Evolutionary conservation across 2,888 invertebrate species (phyloP), one percentile per base, ranked within the genome.

Genomic region (Lepidonotus clava): DNA sequence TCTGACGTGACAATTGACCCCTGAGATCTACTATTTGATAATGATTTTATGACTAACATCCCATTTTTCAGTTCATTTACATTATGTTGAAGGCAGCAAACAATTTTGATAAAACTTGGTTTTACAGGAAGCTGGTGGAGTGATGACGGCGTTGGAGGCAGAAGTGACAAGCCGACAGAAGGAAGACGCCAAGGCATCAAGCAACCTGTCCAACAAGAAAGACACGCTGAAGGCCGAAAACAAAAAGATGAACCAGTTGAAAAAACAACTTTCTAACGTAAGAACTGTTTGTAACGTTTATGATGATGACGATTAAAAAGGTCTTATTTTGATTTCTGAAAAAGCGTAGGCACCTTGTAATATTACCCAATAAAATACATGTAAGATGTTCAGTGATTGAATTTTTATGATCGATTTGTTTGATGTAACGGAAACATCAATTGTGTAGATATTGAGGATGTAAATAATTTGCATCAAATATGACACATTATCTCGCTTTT

Each of bases 171-270:
- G 94, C 8, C 95, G 95, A 38, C 96, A 97, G 92, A 96, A 96
- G 89, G 92, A 94, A 0, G 97, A 97, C 91, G 96, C 96, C 0
- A 95, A 96, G 86, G 94, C 96, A 0, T 94, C 95, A 84, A 96
- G 96, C 18, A 95, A 92, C 89, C 94, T 96, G 0, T 96, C 96
- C 91, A 95, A 96, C 6, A 95, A 96, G 21, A 95, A 96, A 89
- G 96, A 96, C 85, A 96, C 95, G 83, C 95, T 97, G 18, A 95
- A 96, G 88, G 95, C 96, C 66, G 97, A 97, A 92, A 95, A 96
- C 86, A 96, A 96, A 90, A 96, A 96, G 89, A 95, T 96, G n/a
- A 95, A 95, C 53, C 96, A 96, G 90, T 94, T 97, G 53, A 95
- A 95, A 89, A 96, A 96, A 89, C 96, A 96, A 90, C 95, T 96